Evolutionary conservation across 2,797 vertebrate genomes (phyloP).

Genomic region (Rhodeus uyekii): DNA sequence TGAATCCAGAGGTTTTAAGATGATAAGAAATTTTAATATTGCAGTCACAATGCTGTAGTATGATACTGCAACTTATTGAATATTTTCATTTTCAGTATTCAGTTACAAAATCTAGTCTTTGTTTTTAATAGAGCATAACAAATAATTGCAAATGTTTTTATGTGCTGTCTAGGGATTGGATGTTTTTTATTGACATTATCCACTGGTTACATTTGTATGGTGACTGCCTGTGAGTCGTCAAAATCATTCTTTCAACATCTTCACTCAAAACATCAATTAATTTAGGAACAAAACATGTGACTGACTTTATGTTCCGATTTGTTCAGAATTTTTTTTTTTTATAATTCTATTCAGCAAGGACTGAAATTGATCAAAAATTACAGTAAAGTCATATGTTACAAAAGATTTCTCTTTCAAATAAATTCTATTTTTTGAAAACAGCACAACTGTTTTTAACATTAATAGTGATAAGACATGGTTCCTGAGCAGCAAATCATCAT

Average conservation of each 20-base stretch:
- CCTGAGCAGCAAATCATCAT: not conserved
- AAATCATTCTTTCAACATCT: not conserved
- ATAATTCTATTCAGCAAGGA: not conserved
- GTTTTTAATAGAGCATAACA: not conserved
- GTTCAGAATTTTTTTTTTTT: not conserved
- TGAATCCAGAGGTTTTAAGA: not conserved
- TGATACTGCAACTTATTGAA: not conserved
- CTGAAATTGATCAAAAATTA: not conserved
- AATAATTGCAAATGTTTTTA: not conserved
- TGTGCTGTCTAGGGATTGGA: not conserved
- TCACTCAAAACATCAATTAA: not conserved
- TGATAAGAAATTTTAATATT: too few relatives aligned
- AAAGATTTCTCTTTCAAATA: not conserved
- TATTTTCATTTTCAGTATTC: not conserved
- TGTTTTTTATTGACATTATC: not conserved
- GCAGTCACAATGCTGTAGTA: not conserved
- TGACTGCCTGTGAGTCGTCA: not conserved
- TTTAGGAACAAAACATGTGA: not conserved
- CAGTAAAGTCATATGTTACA: not conserved
- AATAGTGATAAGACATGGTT: not conserved
- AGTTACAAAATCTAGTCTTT: not conserved
- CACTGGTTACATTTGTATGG: not conserved
- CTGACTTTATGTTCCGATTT: not conserved
- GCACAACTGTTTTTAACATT: not conserved
- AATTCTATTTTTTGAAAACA: not conserved